Evolutionary conservation across 2,888 invertebrate species (phyloP).

Genomic region (Caenorhabditis sulstoni): DNA sequence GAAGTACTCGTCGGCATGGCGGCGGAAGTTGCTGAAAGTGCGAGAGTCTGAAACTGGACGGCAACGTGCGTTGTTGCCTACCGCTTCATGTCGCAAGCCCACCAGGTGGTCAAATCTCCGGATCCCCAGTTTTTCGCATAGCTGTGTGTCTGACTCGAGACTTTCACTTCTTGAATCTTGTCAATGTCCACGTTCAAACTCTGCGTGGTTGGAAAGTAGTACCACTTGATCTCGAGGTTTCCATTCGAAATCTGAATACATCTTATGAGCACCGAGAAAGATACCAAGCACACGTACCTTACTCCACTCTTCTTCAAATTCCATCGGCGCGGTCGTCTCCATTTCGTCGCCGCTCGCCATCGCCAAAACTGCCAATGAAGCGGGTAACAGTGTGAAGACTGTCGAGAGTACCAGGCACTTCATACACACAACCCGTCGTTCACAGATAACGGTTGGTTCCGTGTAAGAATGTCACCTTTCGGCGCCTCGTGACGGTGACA

Average conservation of each 20-base stretch:
- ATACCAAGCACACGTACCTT: conserved; percentile 30
- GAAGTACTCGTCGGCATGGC: conserved; percentile 43
- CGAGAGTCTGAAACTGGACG: conserved; percentile 19
- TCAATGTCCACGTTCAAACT: conserved; percentile 40
- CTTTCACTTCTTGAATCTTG: conserved; percentile 34
- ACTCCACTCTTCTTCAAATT: conserved; percentile 58
- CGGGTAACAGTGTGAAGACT: conserved; percentile 29
- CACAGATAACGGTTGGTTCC: conserved; percentile 50
- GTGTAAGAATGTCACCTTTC: conserved; percentile 10
- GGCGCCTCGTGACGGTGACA: conserved; percentile 32
- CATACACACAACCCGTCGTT: conserved; percentile 31
- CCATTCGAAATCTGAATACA: conserved; percentile 40
- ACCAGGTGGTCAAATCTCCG: conserved; percentile 37
- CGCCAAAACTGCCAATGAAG: conserved; percentile 9
- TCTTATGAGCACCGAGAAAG: not conserved
- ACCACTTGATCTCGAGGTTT: conserved; percentile 52
- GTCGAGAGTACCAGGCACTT: conserved; percentile 38
- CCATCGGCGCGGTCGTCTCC: conserved; percentile 33
- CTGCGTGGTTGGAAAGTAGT: conserved; percentile 48
- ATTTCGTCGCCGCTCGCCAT: not conserved
- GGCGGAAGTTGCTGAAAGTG: conserved; percentile 53
- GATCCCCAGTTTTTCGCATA: conserved; percentile 60
- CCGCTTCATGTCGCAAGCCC: conserved; percentile 61
- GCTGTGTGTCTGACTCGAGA: conserved; percentile 31
- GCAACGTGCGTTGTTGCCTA: not conserved